A percentile compares a stretch with the other conserved stretches of the same genome.
phyloP scores from a whole-genome alignment of 2,113 vertebrate genomes.

The Arenaria interpres region DNA sequence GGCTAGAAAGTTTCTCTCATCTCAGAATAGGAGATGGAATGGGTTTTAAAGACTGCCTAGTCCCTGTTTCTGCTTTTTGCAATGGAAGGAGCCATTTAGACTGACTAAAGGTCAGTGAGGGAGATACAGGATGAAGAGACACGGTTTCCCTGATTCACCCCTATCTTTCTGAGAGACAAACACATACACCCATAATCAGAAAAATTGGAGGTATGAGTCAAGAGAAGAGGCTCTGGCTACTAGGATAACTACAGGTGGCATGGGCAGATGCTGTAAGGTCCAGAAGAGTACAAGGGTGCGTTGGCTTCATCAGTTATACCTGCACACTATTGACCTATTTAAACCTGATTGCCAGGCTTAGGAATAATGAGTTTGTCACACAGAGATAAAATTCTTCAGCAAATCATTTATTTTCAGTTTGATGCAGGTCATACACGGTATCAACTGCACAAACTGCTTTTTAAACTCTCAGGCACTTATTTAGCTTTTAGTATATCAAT shows the following conservation, averaged over 20 bases:
- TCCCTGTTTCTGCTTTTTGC: not conserved
- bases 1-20: not conserved
- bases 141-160: not conserved
- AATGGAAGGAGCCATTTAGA: not conserved
- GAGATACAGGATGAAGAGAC: not conserved
- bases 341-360: not conserved
- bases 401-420: not conserved
- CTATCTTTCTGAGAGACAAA: not conserved
- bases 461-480: not conserved
- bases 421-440: not conserved
- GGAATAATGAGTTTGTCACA: not conserved
- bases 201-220: not conserved
- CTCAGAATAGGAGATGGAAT: not conserved
- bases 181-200: not conserved
- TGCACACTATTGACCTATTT: not conserved
- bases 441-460: not conserved
- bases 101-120: not conserved
- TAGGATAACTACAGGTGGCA: not conserved
- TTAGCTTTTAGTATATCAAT: not conserved
- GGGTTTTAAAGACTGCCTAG: not conserved
- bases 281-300: not conserved
- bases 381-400: not conserved
- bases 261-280: not conserved
- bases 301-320: not conserved
- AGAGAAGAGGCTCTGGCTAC: not conserved